Base-by-base conservation (phyloP, 2,113 vertebrate genomes). In the Lasiurus borealis region DNA sequence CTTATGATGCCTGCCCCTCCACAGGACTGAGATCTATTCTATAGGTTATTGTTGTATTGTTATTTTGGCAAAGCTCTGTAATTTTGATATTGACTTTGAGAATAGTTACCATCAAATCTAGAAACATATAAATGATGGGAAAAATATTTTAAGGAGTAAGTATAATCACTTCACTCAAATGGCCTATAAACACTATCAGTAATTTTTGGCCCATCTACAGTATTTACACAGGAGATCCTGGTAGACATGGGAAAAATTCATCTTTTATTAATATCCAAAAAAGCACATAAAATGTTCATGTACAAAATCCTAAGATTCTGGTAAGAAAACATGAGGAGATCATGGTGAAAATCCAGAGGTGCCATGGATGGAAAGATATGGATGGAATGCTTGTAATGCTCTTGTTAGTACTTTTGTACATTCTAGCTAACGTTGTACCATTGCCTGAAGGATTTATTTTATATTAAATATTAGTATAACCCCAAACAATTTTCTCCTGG, bases 201-300 rank as follows among this genome's bases (percentile, higher is more conserved):
- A 93, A 91, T 75, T 91, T 88, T 95, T 94, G 91, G 50, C 59
- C 78, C 68, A 92, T 95, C 40, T 94, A 3, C 64, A 93, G 95
- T 94, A 93, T 96, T 96, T 96, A 90, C 57, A 85, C 69, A 92
- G 69, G 75, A 91, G 77, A 92, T 73, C 52, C 69, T 92, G n/a
- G 27, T 66, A 68, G 86, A 82, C 27, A 50, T 85, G 90, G 76
- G 92, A 84, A 96, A 96, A 93, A 68, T 66, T 4, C 25, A 80
- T 96, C 50, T 75, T 52, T 95, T 91, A 48, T 46, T 90, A 94
- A 81, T 19, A 54, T 50, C 31, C 19, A 10, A 75, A 78, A 78
- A 78, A 78, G 14, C 62, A 50, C 69, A 31, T 76, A 88, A 90
- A 93, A 78, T n/a, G 21, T 59, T 82, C 62, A 40, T 48, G 27